These are phyloP conservation scores for Papilio polyxenes DNA, from an alignment of 1,140 invertebrate species.

Conservation along the genomic window DNA sequence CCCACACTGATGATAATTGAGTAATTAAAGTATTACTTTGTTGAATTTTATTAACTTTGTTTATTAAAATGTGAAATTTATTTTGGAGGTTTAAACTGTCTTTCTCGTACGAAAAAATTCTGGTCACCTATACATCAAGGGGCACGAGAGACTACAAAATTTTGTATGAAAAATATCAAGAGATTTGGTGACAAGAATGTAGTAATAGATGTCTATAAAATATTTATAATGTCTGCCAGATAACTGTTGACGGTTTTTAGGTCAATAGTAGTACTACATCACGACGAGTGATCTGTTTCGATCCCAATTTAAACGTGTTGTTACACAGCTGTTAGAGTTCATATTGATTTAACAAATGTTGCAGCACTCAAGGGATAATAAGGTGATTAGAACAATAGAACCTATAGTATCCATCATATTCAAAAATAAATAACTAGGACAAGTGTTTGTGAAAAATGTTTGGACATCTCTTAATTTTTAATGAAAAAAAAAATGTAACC, in stretches of 20 bases:
- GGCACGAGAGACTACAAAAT: no score
- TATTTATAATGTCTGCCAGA: slow-evolving; percentile 16
- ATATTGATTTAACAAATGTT: not conserved
- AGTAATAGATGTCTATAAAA: not conserved
- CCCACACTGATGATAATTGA: not conserved
- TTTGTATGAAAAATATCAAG: not conserved
- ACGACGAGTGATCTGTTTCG: slow-evolving; percentile 5
- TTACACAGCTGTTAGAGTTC: slow-evolving; percentile 2
- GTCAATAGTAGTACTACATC: slow-evolving; percentile 23
- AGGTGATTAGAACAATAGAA: not conserved
- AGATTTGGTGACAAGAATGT: not conserved
- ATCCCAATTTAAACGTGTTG: slow-evolving; percentile 18
- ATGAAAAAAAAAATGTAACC: no score
- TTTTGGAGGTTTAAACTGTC: no score
- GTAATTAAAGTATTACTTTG: not conserved
- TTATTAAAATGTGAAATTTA: not conserved
- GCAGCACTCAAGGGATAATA: not conserved
- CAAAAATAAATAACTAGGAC: not conserved
- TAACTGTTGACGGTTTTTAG: slow-evolving; percentile 16
- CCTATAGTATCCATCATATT: not conserved
- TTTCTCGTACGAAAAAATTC: no score
- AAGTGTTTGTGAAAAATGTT: no score
- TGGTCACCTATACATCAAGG: no score
- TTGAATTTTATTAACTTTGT: not conserved
- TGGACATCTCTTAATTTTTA: no score